Evolutionary conservation across 1,140 invertebrate species (phyloP).

Genomic region (Chelonus insularis): DNA sequence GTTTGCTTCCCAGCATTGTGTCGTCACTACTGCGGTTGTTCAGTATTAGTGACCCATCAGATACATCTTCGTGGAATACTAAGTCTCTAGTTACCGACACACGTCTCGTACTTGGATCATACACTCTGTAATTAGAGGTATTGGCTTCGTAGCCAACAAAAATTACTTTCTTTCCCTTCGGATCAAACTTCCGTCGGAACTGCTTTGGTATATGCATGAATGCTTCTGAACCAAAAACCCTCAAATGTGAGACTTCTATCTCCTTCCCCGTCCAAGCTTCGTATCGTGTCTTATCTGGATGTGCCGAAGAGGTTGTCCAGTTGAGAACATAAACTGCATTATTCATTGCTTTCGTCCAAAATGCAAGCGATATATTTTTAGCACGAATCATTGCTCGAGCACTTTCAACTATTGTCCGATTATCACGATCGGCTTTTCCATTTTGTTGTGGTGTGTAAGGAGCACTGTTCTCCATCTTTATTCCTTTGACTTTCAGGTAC

Average conservation of each 20-base stretch:
- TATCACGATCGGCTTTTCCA: background rate
- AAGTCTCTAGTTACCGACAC: no score
- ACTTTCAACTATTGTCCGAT: background rate
- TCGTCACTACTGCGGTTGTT: no score
- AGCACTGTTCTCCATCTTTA: background rate
- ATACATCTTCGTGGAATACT: no score
- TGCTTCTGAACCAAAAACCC: background rate
- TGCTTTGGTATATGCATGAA: background rate
- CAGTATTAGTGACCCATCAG: no score
- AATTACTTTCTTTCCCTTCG: background rate
- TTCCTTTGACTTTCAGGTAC: background rate
- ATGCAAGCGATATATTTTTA: background rate
- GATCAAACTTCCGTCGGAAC: background rate
- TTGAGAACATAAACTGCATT: background rate
- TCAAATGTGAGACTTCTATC: background rate
- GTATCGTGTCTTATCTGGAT: background rate
- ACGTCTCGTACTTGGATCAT: background rate
- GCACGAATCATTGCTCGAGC: background rate
- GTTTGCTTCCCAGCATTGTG: no score
- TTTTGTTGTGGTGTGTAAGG: conserved; percentile 3
- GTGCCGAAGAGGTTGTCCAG: background rate
- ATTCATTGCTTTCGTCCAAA: background rate
- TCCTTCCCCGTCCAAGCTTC: background rate
- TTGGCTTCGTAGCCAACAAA: background rate
- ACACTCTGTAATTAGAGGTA: background rate